Conservation (phyloP, 2,888 invertebrate species). For the Leucozona laternaria region DNA sequence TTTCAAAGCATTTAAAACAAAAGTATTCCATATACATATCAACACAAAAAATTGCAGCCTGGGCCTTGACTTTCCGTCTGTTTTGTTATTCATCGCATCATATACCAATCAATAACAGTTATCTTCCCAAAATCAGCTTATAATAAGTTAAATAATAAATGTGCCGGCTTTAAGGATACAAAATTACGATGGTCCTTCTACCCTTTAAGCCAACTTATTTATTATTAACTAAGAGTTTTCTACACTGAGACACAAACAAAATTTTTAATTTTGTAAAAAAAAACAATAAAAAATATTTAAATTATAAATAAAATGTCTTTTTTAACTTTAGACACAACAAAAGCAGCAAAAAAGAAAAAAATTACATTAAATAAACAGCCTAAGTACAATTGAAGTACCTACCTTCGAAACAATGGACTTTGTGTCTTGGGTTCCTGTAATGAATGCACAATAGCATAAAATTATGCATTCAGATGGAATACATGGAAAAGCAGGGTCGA, state of each 20-base stretch:
- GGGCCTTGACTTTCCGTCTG: background rate
- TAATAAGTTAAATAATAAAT: background rate
- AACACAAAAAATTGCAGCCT: too few relatives aligned
- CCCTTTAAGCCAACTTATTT: background rate
- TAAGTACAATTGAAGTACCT: conserved; percentile 22
- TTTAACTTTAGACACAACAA: conserved; percentile 3
- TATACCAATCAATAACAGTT: conserved; percentile 34
- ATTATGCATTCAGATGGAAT: conserved; percentile 51
- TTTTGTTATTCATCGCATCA: conserved; percentile 40
- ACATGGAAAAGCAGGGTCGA: background rate
- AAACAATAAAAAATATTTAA: conserved; percentile 24
- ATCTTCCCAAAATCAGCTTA: conserved; percentile 43
- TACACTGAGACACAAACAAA: background rate
- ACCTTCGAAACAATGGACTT: conserved; percentile 57
- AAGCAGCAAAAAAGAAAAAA: background rate
- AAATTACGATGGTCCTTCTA: background rate
- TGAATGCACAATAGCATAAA: conserved; percentile 62
- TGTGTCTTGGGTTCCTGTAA: conserved; percentile 47
- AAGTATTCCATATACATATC: too few relatives aligned
- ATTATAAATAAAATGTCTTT: conserved; percentile 36
- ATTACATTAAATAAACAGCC: conserved; percentile 23
- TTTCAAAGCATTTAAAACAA: too few relatives aligned
- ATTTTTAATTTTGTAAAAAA: background rate
- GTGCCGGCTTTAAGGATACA: background rate
- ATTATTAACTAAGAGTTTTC: conserved; percentile 36